Conservation (phyloP, 2,113 vertebrate genomes). For the Podarcis cretensis region DNA sequence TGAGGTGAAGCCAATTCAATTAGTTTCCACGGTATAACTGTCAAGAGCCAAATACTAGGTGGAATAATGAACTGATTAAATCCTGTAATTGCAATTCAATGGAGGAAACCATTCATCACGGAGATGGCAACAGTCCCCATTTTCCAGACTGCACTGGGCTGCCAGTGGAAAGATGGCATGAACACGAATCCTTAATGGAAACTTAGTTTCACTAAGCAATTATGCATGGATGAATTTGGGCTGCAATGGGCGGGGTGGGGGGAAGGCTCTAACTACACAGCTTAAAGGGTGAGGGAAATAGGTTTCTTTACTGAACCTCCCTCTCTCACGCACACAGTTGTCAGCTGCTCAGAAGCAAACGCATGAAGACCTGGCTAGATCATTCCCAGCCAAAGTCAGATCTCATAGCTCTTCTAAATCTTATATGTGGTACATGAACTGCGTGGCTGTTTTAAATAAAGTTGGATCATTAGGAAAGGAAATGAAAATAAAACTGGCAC, state of each 20-base stretch:
- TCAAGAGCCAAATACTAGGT: conserved; percentile 69
- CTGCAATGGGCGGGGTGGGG: background rate
- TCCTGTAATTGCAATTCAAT: conserved; percentile 72
- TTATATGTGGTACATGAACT: background rate
- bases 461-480: no score
- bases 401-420: background rate
- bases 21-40: conserved; percentile 68
- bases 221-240: background rate
- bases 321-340: background rate
- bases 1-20: conserved; percentile 78
- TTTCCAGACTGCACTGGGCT: conserved; percentile 33
- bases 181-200: background rate
- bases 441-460: background rate
- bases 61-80: conserved; percentile 80
- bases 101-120: conserved; percentile 72
- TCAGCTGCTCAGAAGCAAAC: background rate
- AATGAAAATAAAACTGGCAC: no score
- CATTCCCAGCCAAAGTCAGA: background rate
- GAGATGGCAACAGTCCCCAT: conserved; percentile 58
- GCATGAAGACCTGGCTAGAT: background rate
- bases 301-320: background rate
- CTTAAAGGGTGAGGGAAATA: background rate
- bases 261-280: background rate
- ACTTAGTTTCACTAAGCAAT: background rate
- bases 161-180: conserved; percentile 32